Base-by-base conservation (phyloP, 1,140 invertebrate genomes). In the Parasteatoda tepidariorum region DNA sequence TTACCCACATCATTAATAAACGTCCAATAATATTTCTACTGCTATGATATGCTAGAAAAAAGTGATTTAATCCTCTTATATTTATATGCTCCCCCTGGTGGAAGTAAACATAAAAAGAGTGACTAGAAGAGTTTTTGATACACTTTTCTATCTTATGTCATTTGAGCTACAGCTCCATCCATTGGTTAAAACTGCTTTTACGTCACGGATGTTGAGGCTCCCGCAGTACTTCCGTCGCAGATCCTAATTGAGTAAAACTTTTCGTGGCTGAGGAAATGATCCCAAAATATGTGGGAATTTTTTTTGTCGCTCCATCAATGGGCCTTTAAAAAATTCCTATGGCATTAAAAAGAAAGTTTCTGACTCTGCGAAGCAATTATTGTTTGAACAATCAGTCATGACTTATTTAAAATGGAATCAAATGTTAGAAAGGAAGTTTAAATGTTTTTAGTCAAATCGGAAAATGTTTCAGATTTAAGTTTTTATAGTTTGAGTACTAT, bases 241-340 rank as follows among this genome's bases (percentile, higher is more conserved):
- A 31, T 38, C 76, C 76, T 79, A 79, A 79, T 79, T 79, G 76
- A 64, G 28, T 28, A 64, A 79, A 48, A 76, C 64, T 57, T 57
- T 57, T 13, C 18, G 54, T 15, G 33, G n/a, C 31, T 57, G 9
- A 61, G 76, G 76, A 79, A 79, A 64, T 79, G 30, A 38, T 11
- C 6, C 7, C 6, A 31, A n/a, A 38, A 31, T 61, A 9, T 33
- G 6, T 48, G 11, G 30, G 57, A 83, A 68, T 64, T 57, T 26
- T 15, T 73, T 79, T 68, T 57, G 62, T 68, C 38, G 74, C n/a
- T n/a, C n/a, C n/a, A n/a, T n/a, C n/a, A n/a, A n/a, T n/a, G n/a
- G n/a, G n/a, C n/a, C n/a, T n/a, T n/a, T n/a, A n/a, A n/a, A n/a
- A n/a, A n/a, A n/a, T n/a, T n/a, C n/a, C n/a, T n/a, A n/a, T n/a